These are phyloP conservation scores for Heliconius hewitsoni DNA, from an alignment of 1,140 invertebrate species.

Conservation along the genomic window DNA sequence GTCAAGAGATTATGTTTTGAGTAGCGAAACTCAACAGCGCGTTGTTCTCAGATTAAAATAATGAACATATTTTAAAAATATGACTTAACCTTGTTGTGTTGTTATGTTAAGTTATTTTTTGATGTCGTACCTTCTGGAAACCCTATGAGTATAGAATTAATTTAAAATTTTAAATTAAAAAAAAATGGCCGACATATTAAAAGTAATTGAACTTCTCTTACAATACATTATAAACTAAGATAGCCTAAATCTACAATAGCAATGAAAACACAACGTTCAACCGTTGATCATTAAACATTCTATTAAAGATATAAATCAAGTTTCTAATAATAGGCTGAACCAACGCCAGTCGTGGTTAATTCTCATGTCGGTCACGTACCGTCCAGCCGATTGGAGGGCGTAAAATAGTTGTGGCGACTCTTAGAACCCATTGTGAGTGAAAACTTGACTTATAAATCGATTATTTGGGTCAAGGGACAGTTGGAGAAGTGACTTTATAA, in stretches of 20 bases:
- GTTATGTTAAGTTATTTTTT: no score
- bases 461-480: constrained; percentile 4
- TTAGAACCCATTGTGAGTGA: constrained; percentile 8
- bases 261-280: not conserved
- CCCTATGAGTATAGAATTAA: no score
- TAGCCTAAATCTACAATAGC: not conserved
- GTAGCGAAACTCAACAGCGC: no score
- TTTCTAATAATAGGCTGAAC: constrained; percentile 5
- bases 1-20: no score
- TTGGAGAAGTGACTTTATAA: not conserved
- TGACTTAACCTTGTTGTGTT: no score
- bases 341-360: constrained; percentile 1
- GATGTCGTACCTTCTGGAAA: no score
- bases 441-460: constrained; percentile 13
- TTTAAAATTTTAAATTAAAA: no score
- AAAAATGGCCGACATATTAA: no score
- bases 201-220: no score
- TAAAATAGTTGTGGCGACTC: not conserved
- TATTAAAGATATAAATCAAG: constrained; percentile 2
- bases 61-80: no score
- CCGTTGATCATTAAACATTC: not conserved
- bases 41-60: no score
- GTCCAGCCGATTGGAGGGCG: not conserved
- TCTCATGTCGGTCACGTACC: constrained; percentile 5
- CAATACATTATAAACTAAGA: not conserved